phyloP scores from a whole-genome alignment of 1,140 invertebrate genomes.

The Paraescarpia echinospica region DNA sequence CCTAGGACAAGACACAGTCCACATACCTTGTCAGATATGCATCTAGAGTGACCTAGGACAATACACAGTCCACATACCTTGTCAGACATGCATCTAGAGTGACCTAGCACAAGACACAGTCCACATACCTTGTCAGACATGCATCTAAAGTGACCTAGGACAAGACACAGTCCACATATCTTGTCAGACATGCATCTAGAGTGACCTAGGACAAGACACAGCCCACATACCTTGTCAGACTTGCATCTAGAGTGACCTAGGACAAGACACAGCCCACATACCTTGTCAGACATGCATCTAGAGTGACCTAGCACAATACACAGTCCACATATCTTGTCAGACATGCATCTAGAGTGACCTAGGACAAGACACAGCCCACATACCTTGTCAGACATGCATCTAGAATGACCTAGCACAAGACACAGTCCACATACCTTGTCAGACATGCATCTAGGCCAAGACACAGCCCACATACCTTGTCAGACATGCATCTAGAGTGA shows the following conservation, averaged over 20 bases:
- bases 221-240: constrained; percentile 75
- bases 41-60: no score
- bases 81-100: no score
- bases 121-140: constrained; percentile 83
- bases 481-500: no score
- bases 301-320: not conserved
- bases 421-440: constrained; percentile 66
- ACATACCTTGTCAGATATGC: constrained; percentile 87
- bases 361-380: not conserved
- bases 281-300: not conserved
- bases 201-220: not conserved
- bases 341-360: no score
- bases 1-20: not conserved
- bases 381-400: not conserved
- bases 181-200: not conserved
- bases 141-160: no score
- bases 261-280: not conserved
- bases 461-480: not conserved
- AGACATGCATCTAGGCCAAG: constrained; percentile 94
- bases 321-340: constrained; percentile 68
- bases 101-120: not conserved
- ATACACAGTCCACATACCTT: not conserved
- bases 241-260: no score
- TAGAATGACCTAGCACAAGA: not conserved
- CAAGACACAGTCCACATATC: not conserved